Conservation (phyloP, 2,113 vertebrate species). For the Spilogale gracilis region DNA sequence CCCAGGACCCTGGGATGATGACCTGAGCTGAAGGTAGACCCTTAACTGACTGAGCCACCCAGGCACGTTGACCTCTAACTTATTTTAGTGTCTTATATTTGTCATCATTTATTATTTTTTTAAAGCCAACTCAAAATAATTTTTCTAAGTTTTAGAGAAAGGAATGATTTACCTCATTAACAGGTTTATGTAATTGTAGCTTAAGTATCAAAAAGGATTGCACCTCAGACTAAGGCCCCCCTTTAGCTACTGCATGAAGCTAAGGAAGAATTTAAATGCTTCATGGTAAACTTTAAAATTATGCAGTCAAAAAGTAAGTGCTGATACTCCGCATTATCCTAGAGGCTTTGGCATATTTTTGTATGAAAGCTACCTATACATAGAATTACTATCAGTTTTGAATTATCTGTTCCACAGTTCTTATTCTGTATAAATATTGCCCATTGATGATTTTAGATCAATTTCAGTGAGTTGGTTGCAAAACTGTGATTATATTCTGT, state of each 20-base stretch:
- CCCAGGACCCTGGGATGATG: too few species aligned
- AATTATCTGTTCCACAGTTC: not conserved
- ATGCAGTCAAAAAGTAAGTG: not conserved
- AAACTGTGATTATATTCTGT: not conserved
- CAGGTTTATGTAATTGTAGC: not conserved
- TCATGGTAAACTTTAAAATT: conserved; percentile 8
- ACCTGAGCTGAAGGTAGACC: not conserved
- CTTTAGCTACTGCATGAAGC: not conserved
- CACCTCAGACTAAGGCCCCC: not conserved
- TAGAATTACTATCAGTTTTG: not conserved
- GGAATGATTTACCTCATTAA: not conserved
- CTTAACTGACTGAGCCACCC: not conserved
- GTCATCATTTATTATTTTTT: not conserved
- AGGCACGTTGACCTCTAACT: not conserved
- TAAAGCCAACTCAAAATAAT: not conserved
- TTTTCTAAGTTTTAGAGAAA: conserved; percentile 19
- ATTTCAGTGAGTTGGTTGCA: not conserved
- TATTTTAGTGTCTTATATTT: not conserved
- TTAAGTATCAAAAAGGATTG: not conserved
- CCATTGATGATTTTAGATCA: not conserved
- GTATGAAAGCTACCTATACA: not conserved
- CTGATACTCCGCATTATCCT: not conserved
- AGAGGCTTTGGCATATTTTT: not conserved
- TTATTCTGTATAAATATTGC: conserved; percentile 9
- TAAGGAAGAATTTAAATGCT: not conserved